Percentiles rank a stretch among this genome's conserved stretches.
phyloP scores from a whole-genome alignment of 2,888 invertebrate species.

The Poecilus cupreus region DNA sequence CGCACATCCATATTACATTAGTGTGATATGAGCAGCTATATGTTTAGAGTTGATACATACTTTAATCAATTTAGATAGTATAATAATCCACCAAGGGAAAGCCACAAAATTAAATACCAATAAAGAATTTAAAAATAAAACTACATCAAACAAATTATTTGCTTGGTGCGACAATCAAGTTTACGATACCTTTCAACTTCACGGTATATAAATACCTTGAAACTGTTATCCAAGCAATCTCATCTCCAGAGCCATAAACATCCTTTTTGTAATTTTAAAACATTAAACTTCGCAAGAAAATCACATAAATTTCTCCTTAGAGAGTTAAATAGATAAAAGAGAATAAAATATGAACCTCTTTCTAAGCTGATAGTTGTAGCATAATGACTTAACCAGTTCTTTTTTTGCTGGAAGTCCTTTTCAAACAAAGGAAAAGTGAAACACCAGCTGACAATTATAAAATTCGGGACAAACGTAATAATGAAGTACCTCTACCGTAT shows the following conservation, averaged over 20 bases:
- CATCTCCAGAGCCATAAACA: background rate
- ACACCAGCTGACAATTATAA: background rate
- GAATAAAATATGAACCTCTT: slow-evolving; percentile 15
- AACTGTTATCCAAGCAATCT: background rate
- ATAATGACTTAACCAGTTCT: background rate
- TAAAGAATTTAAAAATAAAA: no score
- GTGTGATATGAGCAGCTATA: no score
- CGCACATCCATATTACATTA: no score
- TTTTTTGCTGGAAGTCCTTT: background rate
- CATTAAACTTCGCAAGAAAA: background rate
- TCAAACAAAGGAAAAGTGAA: background rate
- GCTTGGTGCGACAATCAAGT: background rate
- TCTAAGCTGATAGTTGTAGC: background rate
- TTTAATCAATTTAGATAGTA: no score
- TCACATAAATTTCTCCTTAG: slow-evolving; percentile 14
- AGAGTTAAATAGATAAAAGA: slow-evolving; percentile 8
- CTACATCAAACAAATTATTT: background rate
- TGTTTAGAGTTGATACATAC: no score
- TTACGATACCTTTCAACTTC: background rate
- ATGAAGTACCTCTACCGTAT: background rate
- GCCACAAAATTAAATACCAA: no score
- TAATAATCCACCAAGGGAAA: no score
- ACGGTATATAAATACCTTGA: background rate
- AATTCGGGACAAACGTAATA: background rate
- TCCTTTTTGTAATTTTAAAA: background rate